Base-by-base conservation (phyloP, 2,888 invertebrate species). In the Scaptomyza caliginosa region DNA sequence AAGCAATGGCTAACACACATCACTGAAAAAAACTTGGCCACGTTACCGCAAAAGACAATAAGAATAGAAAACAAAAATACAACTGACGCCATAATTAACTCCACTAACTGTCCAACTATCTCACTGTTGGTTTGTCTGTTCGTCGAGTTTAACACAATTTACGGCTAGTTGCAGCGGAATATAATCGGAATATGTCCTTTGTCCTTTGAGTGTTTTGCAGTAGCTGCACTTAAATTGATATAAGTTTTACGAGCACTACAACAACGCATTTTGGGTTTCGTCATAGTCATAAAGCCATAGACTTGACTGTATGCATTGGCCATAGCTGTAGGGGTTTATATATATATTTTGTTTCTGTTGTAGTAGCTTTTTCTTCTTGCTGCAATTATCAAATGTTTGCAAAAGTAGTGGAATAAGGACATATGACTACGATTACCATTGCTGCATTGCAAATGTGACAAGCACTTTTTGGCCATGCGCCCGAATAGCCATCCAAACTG, bases 391-490 rank as follows among this genome's bases (percentile, higher is more conserved):
- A 74, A 83, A 83, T 80, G 74, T 57, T 43, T 57, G 68, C 42
- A 56, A 46, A 54, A 56, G 52, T 26, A 59, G 43, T 26, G 64
- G 40, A 59, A 67, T 49, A 64, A 45, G 83, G 74, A 79, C 72
- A 79, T 68, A 65, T 58, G 17, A 28, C 42, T 19, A 21, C 48
- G 39, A 60, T 60, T 51, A 32, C 19, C 52, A 54, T 48, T 80
- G 74, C 81, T 77, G 80, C 81, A 81, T 69, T 71, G 77, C 28
- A 81, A 79, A 77, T 81, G 81, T 74, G 84, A 67, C 77, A 77
- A 52, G 43, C 67, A 46, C 68, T 69, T 71, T 83, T 81, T 80
- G 86, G 84, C 68, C 59, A 51, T 46, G 60, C 62, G 79, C 79
- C 83, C 76, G 60, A 64, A 60, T 63, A 34, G 49, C 28, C 32